Conservation (phyloP, 2,113 vertebrate species). For the Boleophthalmus pectinirostris region DNA sequence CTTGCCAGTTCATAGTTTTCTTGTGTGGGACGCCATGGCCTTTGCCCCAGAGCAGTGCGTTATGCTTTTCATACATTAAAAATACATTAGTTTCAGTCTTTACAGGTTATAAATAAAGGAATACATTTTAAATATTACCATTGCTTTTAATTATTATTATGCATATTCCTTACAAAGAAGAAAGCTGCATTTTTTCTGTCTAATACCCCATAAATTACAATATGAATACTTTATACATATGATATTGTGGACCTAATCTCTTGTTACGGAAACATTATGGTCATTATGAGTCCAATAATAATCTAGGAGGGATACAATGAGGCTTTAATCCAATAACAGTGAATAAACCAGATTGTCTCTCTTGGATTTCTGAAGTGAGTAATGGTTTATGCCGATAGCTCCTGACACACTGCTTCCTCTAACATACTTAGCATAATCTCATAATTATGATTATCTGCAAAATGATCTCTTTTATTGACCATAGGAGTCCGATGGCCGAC, state of each 20-base stretch:
- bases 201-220: conserved; percentile 3
- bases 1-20: too few relatives aligned
- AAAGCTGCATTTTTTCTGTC: neutral
- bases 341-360: conserved; percentile 60
- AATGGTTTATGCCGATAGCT: conserved; percentile 44
- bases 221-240: neutral
- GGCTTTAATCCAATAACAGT: conserved; percentile 52
- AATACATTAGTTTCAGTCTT: too few relatives aligned
- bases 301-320: conserved; percentile 45
- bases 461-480: conserved; percentile 46
- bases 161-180: neutral
- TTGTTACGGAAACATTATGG: conserved; percentile 35
- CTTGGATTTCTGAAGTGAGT: conserved; percentile 58
- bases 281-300: conserved; percentile 45
- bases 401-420: conserved; percentile 51
- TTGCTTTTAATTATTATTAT: neutral
- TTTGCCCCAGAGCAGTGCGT: too few relatives aligned
- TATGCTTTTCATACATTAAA: too few relatives aligned
- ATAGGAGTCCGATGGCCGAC: conserved; percentile 25
- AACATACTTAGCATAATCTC: conserved; percentile 57
- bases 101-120: too few relatives aligned
- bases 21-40: too few relatives aligned
- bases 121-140: neutral
- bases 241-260: conserved; percentile 37
- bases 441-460: conserved; percentile 47